Base-by-base conservation (phyloP, 2,113 vertebrate genomes). In the Hyperopisus bebe region DNA sequence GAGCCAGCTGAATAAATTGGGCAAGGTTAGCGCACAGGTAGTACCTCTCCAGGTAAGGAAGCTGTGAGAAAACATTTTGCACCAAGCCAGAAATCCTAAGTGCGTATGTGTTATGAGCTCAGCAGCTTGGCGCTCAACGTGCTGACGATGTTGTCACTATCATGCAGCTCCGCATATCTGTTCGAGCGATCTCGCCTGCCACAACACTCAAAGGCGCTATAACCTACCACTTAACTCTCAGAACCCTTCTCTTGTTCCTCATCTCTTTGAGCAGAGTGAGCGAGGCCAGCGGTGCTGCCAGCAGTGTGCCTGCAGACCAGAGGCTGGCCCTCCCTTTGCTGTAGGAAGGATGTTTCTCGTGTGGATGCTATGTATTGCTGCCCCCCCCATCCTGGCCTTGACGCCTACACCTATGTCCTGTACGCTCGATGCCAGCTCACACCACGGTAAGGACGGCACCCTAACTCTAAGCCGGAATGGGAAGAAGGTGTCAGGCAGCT, bases 321-420 rank as follows among this genome's bases (percentile, higher is more conserved):
- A 19, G 46, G 86, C 17, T 6, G 31, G 8, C 46, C 13, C 31
- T 11, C 15, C 19, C n/a, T 39, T 15, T 10, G 2, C 48, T 27
- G 7, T 1, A 24, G 82, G 27, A 88, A 91, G 9, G 31, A 92
- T 93, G 94, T 27, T 46, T 80, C 70, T 93, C 15, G 3, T 92
- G 48, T 92, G 92, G 92, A 5, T 90, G 1, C 3, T 89, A 47
- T 58, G 92, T 3, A 90, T 90, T 15, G 84, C 88, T 5, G 0
- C 3, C 2, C 89, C 93, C 24, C 87, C 58, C 58, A 15, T 8
- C 24, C 5, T 90, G 91, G 91, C 24, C 88, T 48, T 90, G 19
- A 0, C 8, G 77, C 91, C 89, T 35, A 82, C 8, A 88, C 44
- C 11, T 1, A 83, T 90, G 1, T 3, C 1, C 1, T 95, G 94